phyloP scores from a whole-genome alignment of 2,113 vertebrate genomes.

The Sinocyclocheilus anshuiensis region DNA sequence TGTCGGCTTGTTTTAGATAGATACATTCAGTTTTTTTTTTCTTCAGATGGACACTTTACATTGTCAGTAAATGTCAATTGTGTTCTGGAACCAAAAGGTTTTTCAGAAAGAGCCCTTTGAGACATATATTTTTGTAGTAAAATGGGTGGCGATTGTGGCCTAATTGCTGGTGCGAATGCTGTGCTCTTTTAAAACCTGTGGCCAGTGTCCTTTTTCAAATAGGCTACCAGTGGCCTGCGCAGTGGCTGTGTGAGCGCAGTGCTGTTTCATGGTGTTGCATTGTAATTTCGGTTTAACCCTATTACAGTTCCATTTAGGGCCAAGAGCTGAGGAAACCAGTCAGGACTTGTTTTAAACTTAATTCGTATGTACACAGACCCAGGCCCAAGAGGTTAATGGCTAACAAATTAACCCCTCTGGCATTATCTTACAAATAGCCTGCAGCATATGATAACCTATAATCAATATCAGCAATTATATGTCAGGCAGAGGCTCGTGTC shows the following conservation, averaged over 20 bases:
- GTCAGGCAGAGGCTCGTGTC: slow-evolving; percentile 76
- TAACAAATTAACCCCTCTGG: slow-evolving; percentile 81
- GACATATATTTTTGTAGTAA: slow-evolving; percentile 20
- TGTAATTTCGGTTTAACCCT: slow-evolving; percentile 66
- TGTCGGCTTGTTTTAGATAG: background rate
- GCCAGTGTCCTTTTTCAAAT: slow-evolving; percentile 22
- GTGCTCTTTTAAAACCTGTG: slow-evolving; percentile 46
- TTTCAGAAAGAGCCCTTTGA: slow-evolving; percentile 52
- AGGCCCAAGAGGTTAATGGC: slow-evolving; percentile 79
- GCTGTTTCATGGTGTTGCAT: slow-evolving; percentile 52
- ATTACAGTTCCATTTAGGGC: slow-evolving; percentile 69
- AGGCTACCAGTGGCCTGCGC: slow-evolving; percentile 30
- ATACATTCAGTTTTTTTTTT: background rate
- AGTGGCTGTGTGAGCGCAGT: slow-evolving; percentile 35
- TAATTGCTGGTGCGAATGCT: slow-evolving; percentile 40
- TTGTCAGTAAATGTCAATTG: slow-evolving; percentile 69
- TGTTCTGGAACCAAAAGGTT: slow-evolving; percentile 61
- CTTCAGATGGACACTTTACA: slow-evolving; percentile 55
- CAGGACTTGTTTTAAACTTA: slow-evolving; percentile 79
- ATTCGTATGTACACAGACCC: slow-evolving; percentile 72
- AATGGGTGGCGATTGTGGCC: slow-evolving; percentile 40
- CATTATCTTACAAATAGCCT: slow-evolving; percentile 81
- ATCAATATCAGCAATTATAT: slow-evolving; percentile 84
- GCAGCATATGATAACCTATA: slow-evolving; percentile 83
- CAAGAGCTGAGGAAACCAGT: slow-evolving; percentile 68